Evolutionary conservation across 1,140 invertebrate species (phyloP), one percentile per base, ranked within the genome.

Genomic region (Nasonia vitripennis): DNA sequence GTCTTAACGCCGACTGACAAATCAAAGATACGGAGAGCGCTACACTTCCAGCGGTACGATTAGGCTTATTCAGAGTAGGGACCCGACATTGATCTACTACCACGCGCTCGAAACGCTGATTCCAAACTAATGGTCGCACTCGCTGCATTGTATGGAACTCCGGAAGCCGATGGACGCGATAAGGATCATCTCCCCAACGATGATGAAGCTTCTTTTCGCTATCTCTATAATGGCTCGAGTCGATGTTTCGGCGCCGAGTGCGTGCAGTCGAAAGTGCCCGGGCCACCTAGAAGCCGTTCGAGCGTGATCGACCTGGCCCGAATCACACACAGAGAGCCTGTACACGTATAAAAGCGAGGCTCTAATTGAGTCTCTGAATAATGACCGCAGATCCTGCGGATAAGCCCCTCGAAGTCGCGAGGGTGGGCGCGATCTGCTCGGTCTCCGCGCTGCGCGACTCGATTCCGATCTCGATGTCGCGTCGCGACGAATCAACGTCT

Each of bases 331-430:
- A 45, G 41, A 10, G 41, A 45, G 41, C 41, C 41, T 45, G 41
- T 45, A 45, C 10, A 10, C 41, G 9, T 10, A 89, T 85, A 77
- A 89, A 51, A 67, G 34, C n/a, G 27, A 12, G 2, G 90, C 90
- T 88, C 90, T 93, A 93, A 93, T 93, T 92, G 91, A 92, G 92
- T 88, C 90, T 86, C 89, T 93, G 92, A 93, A 93, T 93, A 93
- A 93, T 93, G 92, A 92, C 91, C 89, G 82, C 87, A 88, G 92
- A 93, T 92, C 85, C 87, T 73, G 75, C 87, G 74, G 91, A 92
- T 92, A 92, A 86, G 87, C 2, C 41, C 41, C 27, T 6, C n/a
- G 62, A 34, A 48, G 23, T 85, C 80, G 85, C 84, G 87, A 88
- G 88, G 87, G 89, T 88, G 88, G 83, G 87, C 87, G 88, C 84